Percentiles rank a stretch among this genome's conserved stretches.
Conservation (phyloP, 2,113 vertebrate species). For the Chamaetylas fuelleborni region DNA sequence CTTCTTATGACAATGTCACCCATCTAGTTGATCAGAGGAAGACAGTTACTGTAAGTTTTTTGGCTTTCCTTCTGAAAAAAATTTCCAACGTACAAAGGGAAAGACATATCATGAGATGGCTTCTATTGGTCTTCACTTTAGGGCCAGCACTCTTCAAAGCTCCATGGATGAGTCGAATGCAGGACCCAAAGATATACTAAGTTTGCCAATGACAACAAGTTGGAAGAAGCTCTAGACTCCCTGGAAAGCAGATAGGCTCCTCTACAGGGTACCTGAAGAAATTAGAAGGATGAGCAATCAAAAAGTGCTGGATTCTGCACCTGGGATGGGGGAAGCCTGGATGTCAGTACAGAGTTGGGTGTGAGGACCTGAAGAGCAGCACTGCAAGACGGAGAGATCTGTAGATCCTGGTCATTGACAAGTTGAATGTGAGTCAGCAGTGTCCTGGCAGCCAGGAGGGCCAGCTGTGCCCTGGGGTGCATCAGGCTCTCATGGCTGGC, state of each 20-base stretch:
- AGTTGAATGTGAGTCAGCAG: background rate
- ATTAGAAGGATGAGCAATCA: background rate
- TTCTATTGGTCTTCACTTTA: background rate
- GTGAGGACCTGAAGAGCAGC: background rate
- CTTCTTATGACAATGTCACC: background rate
- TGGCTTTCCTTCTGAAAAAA: background rate
- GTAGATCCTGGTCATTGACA: background rate
- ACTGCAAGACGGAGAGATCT: fast-evolving
- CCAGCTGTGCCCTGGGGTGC: fast-evolving
- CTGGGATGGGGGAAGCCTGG: fast-evolving
- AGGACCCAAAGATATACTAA: background rate
- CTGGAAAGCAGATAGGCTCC: background rate
- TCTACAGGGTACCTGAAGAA: background rate
- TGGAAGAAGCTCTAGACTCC: background rate
- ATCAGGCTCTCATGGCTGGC: background rate
- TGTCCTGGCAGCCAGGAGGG: background rate
- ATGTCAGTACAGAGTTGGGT: fast-evolving
- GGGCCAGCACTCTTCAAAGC: too few relatives aligned
- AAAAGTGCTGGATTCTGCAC: background rate
- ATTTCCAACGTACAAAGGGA: background rate
- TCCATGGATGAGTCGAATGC: background rate
- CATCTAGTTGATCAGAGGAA: background rate
- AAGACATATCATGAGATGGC: background rate
- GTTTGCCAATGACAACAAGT: background rate
- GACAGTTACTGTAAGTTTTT: background rate